These are phyloP conservation scores for Augiades crinisus DNA, from an alignment of 2,888 invertebrate species.

Conservation along the genomic window DNA sequence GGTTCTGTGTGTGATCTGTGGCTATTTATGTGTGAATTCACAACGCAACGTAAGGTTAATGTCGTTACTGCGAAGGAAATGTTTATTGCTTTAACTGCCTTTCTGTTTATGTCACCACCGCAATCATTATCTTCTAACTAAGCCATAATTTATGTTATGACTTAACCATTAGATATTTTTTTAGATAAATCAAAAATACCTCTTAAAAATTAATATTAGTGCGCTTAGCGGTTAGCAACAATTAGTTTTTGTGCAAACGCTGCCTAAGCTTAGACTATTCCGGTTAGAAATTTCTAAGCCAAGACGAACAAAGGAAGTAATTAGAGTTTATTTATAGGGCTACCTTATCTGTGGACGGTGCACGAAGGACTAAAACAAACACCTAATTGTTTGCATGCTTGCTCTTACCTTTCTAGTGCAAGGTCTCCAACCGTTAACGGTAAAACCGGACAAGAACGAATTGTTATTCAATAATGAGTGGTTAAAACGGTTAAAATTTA, in stretches of 20 bases:
- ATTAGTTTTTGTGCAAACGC: no score
- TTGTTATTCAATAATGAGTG: neutral
- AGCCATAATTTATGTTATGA: no score
- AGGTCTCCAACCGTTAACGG: slow-evolving; percentile 3
- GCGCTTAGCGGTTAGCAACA: no score
- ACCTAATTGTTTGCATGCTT: slow-evolving; percentile 43
- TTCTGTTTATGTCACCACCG: neutral
- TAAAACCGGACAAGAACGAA: neutral
- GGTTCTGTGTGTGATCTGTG: slow-evolving; percentile 8
- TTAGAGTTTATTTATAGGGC: slow-evolving; percentile 70
- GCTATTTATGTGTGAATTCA: slow-evolving; percentile 22
- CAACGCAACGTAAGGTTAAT: slow-evolving; percentile 10
- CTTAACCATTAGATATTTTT: no score
- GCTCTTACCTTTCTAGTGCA: slow-evolving; percentile 24
- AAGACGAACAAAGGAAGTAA: slow-evolving; percentile 64
- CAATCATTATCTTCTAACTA: neutral
- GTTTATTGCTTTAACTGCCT: neutral
- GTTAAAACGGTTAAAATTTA: no score
- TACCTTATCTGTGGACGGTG: slow-evolving; percentile 63
- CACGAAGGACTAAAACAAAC: slow-evolving; percentile 39
- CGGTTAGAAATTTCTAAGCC: slow-evolving; percentile 29
- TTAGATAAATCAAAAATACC: no score
- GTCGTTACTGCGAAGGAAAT: neutral
- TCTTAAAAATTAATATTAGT: no score
- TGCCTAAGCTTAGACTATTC: neutral